phyloP scores from a whole-genome alignment of 2,888 invertebrate genomes.

The Apodemia zela region DNA sequence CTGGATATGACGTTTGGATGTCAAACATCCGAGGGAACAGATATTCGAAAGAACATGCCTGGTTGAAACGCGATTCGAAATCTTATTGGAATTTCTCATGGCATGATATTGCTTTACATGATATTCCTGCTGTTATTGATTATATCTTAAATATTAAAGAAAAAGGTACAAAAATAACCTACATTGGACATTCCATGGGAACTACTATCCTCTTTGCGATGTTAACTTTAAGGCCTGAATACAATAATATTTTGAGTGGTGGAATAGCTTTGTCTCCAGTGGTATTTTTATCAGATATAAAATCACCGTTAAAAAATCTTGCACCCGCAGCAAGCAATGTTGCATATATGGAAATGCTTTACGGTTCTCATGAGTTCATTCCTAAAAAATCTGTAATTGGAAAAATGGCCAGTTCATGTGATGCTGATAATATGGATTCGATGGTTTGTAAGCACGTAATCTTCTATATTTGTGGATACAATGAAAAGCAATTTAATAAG shows the following conservation, averaged over 20 bases:
- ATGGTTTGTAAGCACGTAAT: slow-evolving; percentile 85
- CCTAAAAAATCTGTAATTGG: slow-evolving; percentile 82
- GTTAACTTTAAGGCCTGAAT: slow-evolving; percentile 83
- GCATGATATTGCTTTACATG: slow-evolving; percentile 93
- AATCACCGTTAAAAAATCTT: slow-evolving; percentile 83
- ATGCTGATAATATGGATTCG: slow-evolving; percentile 67
- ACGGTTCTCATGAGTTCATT: slow-evolving; percentile 86
- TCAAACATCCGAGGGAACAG: slow-evolving; percentile 91
- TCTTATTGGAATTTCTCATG: slow-evolving; percentile 89
- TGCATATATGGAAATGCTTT: slow-evolving; percentile 79
- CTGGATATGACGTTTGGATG: slow-evolving; percentile 90
- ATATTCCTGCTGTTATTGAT: slow-evolving; percentile 92
- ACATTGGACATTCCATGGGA: slow-evolving; percentile 96
- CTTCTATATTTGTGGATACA: slow-evolving; percentile 87
- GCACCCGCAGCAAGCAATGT: slow-evolving; percentile 82
- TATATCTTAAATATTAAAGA: slow-evolving; percentile 68
- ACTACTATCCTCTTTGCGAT: slow-evolving; percentile 88
- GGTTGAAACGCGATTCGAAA: slow-evolving; percentile 73
- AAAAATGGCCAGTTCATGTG: slow-evolving; percentile 80
- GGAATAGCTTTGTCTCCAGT: slow-evolving; percentile 86
- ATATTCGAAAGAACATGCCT: slow-evolving; percentile 84
- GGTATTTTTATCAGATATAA: slow-evolving; percentile 82
- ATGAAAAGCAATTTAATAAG: slow-evolving; percentile 84
- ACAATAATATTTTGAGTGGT: slow-evolving; percentile 82
- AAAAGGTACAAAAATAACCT: slow-evolving; percentile 69